A percentile compares a stretch with the other conserved stretches of the same genome.
These are phyloP conservation scores for Uria lomvia DNA, from an alignment of 2,113 vertebrate species.

Conservation along the genomic window DNA sequence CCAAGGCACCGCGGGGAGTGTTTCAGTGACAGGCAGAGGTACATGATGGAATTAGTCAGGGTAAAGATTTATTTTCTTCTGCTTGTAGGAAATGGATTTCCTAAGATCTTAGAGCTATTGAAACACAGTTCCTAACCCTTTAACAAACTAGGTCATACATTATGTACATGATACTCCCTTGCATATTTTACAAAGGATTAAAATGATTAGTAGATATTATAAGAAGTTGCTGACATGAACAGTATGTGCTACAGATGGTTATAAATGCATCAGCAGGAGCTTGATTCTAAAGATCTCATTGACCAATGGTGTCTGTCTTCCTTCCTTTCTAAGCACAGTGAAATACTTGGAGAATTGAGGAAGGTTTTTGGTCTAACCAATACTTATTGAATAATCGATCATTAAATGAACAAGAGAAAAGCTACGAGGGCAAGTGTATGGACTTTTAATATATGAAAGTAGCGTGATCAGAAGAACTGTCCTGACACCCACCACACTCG, in stretches of 20 bases:
- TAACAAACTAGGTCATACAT: neutral
- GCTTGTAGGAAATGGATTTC: neutral
- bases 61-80: neutral
- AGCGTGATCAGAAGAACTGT: neutral
- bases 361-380: neutral
- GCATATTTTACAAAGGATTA: neutral
- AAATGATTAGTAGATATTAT: neutral
- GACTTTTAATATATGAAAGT: neutral
- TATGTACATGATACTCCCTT: neutral
- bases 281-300: neutral
- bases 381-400: neutral
- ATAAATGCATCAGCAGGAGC: neutral
- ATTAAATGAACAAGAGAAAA: neutral
- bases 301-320: neutral
- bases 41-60: neutral
- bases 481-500: accelerated
- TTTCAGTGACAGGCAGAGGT: neutral
- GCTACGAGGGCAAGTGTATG: neutral
- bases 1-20: accelerated
- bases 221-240: neutral
- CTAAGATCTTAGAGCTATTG: neutral
- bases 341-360: neutral
- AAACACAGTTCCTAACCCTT: neutral
- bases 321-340: neutral
- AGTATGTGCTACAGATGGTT: neutral